Percentiles rank a stretch among this genome's conserved stretches.
These are phyloP conservation scores for Priocnemis perturbator DNA, from an alignment of 2,888 invertebrate species.

Conservation along the genomic window DNA sequence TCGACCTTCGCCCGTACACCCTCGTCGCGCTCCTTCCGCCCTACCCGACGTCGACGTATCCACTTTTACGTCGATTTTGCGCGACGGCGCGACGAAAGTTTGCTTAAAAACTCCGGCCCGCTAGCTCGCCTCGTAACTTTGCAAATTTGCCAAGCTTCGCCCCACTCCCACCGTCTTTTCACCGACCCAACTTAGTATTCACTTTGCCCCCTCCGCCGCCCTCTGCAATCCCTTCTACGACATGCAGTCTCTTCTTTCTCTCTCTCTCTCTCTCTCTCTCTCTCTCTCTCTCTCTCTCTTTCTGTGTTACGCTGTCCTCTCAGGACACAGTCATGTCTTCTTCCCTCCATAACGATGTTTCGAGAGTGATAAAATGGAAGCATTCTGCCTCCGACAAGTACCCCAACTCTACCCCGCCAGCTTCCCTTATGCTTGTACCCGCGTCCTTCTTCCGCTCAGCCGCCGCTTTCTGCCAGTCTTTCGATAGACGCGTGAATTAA, in stretches of 20 bases:
- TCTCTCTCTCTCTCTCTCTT: too few relatives aligned
- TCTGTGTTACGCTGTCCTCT: not conserved
- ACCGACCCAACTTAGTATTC: constrained; percentile 36
- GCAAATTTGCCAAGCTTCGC: constrained; percentile 42
- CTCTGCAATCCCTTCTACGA: not conserved
- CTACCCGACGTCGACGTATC: constrained; percentile 8
- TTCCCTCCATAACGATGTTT: not conserved
- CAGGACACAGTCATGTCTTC: not conserved
- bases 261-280: not conserved
- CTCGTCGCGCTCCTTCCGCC: constrained; percentile 18
- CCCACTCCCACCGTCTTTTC: not conserved
- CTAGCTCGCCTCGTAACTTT: constrained; percentile 43
- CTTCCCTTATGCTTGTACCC: too few relatives aligned
- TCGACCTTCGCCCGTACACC: not conserved
- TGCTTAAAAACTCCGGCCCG: constrained; percentile 36
- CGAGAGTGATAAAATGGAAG: constrained; percentile 2
- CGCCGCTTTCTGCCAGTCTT: too few relatives aligned
- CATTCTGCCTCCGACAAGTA: too few relatives aligned
- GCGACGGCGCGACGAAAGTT: constrained; percentile 28
- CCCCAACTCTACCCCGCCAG: too few relatives aligned
- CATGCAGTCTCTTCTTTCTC: not conserved
- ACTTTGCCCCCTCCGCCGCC: constrained; percentile 21
- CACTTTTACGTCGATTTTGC: constrained; percentile 34
- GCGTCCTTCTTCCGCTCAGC: too few relatives aligned
- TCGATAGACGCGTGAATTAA: too few relatives aligned